Base-by-base conservation (phyloP, 1,140 invertebrate species). In the Brachystomella parvula region DNA sequence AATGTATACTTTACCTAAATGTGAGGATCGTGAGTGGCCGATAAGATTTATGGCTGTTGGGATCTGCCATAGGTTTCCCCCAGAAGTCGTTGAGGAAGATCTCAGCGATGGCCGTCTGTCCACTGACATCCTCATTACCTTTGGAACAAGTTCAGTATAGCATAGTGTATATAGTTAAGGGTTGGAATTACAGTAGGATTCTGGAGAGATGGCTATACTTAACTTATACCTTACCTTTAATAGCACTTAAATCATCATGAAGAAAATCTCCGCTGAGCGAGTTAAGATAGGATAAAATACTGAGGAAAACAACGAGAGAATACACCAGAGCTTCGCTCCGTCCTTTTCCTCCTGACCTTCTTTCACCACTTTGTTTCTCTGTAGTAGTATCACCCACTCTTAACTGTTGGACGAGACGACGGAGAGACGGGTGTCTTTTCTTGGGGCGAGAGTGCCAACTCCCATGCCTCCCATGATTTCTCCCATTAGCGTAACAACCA, bases 161-260 rank as follows among this genome's bases (percentile, higher is more conserved):
- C n/a, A n/a, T n/a, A n/a, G n/a, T n/a, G n/a, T n/a, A n/a, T n/a
- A n/a, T n/a, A n/a, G n/a, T n/a, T n/a, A n/a, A n/a, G n/a, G n/a
- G n/a, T n/a, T n/a, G n/a, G n/a, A n/a, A n/a, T n/a, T n/a, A n/a
- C n/a, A n/a, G n/a, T n/a, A n/a, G n/a, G n/a, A n/a, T n/a, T n/a
- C n/a, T n/a, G n/a, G n/a, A n/a, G n/a, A n/a, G n/a, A n/a, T n/a
- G n/a, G n/a, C n/a, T n/a, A n/a, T n/a, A n/a, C n/a, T n/a, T n/a
- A n/a, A n/a, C n/a, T n/a, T n/a, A n/a, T n/a, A n/a, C n/a, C n/a
- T n/a, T n/a, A n/a, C n/a, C 65, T 61, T 87, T 86, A 56, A 95
- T 86, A 6, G 92, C 92, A 15, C 90, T 90, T 68, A 93, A 85
- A 75, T 94, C 91, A 78, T 94, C 92, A 81, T 94, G 92, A 15